Evolutionary conservation across 2,113 vertebrate species (phyloP), one percentile per base, ranked within the genome.

Genomic region (Cynoglossus semilaevis): DNA sequence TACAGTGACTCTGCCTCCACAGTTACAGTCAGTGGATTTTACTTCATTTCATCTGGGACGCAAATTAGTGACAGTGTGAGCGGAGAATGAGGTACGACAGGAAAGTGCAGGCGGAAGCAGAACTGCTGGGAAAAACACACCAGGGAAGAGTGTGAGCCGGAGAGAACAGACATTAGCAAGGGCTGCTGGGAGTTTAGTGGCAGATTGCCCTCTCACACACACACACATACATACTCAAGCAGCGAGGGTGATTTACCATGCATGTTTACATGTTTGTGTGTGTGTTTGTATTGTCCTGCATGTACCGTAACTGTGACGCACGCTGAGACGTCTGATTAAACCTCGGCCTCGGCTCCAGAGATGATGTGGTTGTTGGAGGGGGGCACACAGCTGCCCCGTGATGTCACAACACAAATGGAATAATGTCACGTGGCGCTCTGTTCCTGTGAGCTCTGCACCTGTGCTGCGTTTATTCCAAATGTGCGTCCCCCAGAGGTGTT

Each of bases 101-200:
- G 36, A 60, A 59, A 62, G n/a, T 58, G n/a, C 18, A 2, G 22
- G 36, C 79, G 64, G 55, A 38, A 58, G 58, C 36, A 50, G 58
- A 53, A 56, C 51, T 72, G 37, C 51, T 29, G 62, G 46, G 44
- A 61, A 63, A 71, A 51, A 35, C 14, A 44, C 38, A 40, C 37
- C 16, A 12, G 41, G 17, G 41, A 51, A 9, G 50, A 10, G 59
- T 47, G 47, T 9, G 44, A 14, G 18, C 17, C 1, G 36, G 22
- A 47, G 49, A 46, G 41, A 54, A 44, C 45, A 65, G 53, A 64
- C 43, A 82, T 80, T 76, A 82, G 78, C 56, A 49, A 64, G 72
- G 58, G 63, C 66, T 74, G 60, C 74, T 67, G 79, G 72, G 74
- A 76, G 50, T 40, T 9, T 55, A 55, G 65, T 40, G 44, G 61